A percentile compares a stretch with the other conserved stretches of the same genome.
Conservation (phyloP, 2,888 invertebrate species). For the Zelleria hepariella region DNA sequence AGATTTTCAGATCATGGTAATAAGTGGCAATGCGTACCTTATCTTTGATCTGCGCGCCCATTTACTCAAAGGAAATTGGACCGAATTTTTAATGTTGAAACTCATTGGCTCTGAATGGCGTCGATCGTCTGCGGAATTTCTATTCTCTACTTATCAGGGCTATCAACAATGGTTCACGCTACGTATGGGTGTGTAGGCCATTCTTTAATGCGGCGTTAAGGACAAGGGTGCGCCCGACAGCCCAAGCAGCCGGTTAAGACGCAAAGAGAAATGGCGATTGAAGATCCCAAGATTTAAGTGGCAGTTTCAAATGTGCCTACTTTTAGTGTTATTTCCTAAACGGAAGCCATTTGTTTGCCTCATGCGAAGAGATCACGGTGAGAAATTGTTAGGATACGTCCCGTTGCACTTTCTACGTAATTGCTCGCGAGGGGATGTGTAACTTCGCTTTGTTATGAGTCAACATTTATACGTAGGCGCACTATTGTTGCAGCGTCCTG, state of each 20-base stretch:
- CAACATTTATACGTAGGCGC: neutral
- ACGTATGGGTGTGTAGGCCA: constrained; percentile 27
- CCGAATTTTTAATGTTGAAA: neutral
- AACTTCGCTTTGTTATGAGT: neutral
- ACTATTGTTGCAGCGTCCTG: neutral
- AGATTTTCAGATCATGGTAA: too few relatives aligned
- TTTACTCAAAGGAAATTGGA: too few relatives aligned
- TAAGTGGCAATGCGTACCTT: too few relatives aligned
- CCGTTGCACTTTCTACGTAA: neutral
- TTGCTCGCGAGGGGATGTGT: neutral
- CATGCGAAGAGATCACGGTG: constrained; percentile 49
- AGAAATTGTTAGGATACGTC: neutral
- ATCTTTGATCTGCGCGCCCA: too few relatives aligned
- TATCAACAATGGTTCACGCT: neutral
- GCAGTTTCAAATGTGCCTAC: constrained; percentile 69
- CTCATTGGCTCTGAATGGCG: neutral
- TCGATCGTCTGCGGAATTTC: neutral
- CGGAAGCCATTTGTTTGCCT: constrained; percentile 67
- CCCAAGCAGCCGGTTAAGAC: constrained; percentile 40
- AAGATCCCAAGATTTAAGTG: constrained; percentile 68
- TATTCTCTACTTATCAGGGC: constrained; percentile 4
- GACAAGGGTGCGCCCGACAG: constrained; percentile 40
- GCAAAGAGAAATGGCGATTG: constrained; percentile 65
- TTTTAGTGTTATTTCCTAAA: constrained; percentile 70
- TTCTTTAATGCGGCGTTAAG: constrained; percentile 44